Evolutionary conservation across 2,113 vertebrate genomes (phyloP).

Genomic region (Elachura formosa): DNA sequence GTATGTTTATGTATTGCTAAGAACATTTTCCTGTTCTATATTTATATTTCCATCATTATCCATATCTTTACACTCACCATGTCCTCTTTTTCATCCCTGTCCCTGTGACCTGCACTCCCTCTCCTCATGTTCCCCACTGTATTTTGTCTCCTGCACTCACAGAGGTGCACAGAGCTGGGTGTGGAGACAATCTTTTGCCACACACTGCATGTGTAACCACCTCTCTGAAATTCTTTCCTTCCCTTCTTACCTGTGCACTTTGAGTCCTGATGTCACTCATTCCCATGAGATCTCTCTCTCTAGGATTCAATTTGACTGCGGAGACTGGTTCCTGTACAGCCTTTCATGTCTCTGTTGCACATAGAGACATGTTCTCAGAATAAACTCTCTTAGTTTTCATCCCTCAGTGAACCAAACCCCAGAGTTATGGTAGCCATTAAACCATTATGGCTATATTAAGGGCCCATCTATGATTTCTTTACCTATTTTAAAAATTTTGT

Average conservation of each 20-base stretch:
- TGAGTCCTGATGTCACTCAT: neutral
- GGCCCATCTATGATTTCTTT: neutral
- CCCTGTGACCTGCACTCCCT: neutral
- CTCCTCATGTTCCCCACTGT: neutral
- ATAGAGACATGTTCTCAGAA: neutral
- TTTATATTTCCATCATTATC: neutral
- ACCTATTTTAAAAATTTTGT: neutral
- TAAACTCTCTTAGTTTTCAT: neutral
- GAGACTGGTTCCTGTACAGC: neutral
- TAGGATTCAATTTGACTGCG: neutral
- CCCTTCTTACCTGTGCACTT: neutral
- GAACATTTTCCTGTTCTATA: neutral
- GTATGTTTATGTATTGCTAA: neutral
- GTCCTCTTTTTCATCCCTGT: neutral
- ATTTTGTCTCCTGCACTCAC: neutral
- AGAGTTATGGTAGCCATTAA: neutral
- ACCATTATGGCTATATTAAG: neutral
- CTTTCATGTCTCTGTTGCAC: neutral
- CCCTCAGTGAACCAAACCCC: neutral
- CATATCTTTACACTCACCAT: neutral
- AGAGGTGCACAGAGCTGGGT: neutral
- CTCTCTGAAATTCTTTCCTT: neutral
- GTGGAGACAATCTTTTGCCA: neutral
- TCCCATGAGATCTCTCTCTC: neutral
- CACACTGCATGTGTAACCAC: neutral